A percentile compares a stretch with the other conserved stretches of the same genome.
Evolutionary conservation across 1,140 invertebrate species (phyloP).

Genomic region (Drosophila guanche): DNA sequence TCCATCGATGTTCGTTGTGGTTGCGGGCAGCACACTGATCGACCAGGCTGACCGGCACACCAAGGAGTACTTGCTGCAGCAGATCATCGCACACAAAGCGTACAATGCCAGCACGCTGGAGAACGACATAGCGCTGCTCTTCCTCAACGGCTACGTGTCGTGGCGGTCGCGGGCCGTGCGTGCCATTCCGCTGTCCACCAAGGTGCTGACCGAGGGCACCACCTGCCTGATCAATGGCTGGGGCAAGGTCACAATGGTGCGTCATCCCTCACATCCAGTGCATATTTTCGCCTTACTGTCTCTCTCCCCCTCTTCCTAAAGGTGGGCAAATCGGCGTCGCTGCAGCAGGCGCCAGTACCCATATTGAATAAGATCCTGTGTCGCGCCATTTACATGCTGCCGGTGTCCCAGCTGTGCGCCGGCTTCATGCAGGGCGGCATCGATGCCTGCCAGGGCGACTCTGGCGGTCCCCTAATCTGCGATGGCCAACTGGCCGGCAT

Average conservation of each 20-base stretch:
- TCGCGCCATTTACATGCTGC: conserved; percentile 37
- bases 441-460: conserved; percentile 84
- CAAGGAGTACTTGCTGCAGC: conserved; percentile 36
- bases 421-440: conserved; percentile 58
- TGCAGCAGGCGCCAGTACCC: conserved; percentile 48
- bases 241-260: conserved; percentile 34
- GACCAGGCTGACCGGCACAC: background rate
- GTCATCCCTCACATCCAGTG: background rate
- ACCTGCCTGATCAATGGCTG: conserved; percentile 55
- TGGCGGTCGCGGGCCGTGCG: background rate
- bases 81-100: conserved; percentile 33
- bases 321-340: conserved; percentile 3
- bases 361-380: conserved; percentile 36
- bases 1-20: conserved; percentile 29
- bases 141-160: conserved; percentile 46
- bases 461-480: conserved; percentile 86
- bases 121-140: conserved; percentile 61
- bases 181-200: conserved; percentile 4
- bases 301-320: background rate
- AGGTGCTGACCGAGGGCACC: conserved; percentile 4
- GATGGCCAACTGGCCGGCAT: conserved; percentile 86
- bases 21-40: conserved; percentile 40
- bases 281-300: no score
- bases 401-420: conserved; percentile 60
- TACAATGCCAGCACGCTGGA: conserved; percentile 34